Base-by-base conservation (phyloP, 2,888 invertebrate species). In the Empis stercorea region DNA sequence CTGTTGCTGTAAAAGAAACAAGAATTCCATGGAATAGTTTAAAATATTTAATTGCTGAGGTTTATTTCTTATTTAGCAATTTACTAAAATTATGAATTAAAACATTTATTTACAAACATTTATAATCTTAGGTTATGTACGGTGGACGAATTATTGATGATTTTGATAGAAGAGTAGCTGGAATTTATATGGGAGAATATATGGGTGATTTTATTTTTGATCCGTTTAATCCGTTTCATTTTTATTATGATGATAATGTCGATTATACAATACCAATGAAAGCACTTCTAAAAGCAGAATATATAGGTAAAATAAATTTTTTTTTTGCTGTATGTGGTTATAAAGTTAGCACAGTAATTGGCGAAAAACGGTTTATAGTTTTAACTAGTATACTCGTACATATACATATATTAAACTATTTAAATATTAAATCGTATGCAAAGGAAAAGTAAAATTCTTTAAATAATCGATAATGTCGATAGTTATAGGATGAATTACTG, bases 151-250 rank as follows among this genome's bases (percentile, higher is more conserved):
- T 94, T 30, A 93, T 92, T 55, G 93, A 94, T 65, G 82, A 86
- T 64, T 93, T 81, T 70, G 94, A 94, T 69, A 77, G 92, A 11
- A 79, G 93, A 51, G 83, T 92, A 11, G 82, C 91, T 3, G 74
- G 78, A 54, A 87, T 84, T 0, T 94, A 93, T 69, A 89, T 93
- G 87, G 81, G 91, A 63, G 93, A 94, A 67, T 94, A 93, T 63
- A 82, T 94, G 76, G 94, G 93, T 0, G 93, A 94, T 62, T 94
- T 93, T 66, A 73, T 94, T 44, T 92, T 94, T 65, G 91, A 93
- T 64, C 79, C 80, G 47, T 91, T 88, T 68, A 88, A 92, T 65
- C 87, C 88, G 0, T 94, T 91, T 71, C 87, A 89, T 66, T 93
- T 94, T 72, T 92, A 85, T 64, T 71, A 71, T 43, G 87, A 89